These are phyloP conservation scores for Drosophila barbarae DNA, from an alignment of 2,888 invertebrate genomes.

Conservation along the genomic window DNA sequence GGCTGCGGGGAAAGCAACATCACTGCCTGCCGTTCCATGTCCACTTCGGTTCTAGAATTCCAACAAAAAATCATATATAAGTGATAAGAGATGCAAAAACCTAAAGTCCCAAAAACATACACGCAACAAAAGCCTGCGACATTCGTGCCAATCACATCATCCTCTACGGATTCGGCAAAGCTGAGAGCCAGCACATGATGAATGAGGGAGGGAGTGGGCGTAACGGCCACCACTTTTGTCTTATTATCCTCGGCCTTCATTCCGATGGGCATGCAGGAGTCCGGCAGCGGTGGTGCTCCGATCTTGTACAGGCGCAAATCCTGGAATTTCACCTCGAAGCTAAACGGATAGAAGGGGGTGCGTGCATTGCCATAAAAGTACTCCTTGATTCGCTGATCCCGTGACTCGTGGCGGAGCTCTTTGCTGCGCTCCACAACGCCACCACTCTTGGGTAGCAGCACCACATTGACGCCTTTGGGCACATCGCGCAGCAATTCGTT, in stretches of 20 bases:
- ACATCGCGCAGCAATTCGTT: constrained; percentile 96
- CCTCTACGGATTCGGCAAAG: constrained; percentile 89
- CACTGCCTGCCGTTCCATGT: constrained; percentile 90
- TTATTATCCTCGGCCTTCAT: constrained; percentile 95
- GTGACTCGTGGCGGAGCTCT: constrained; percentile 85
- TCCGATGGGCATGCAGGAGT: constrained; percentile 97
- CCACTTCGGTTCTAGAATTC: constrained; percentile 90
- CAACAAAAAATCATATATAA: not conserved
- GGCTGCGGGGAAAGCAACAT: constrained; percentile 97
- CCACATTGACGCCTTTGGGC: constrained; percentile 95
- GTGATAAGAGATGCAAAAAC: too few species aligned
- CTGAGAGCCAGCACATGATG: constrained; percentile 95
- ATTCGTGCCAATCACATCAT: constrained; percentile 92
- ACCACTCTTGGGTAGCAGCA: constrained; percentile 96
- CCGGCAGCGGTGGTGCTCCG: constrained; percentile 94
- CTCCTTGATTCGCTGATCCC: constrained; percentile 91
- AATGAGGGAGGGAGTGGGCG: constrained; percentile 87
- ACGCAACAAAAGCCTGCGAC: constrained; percentile 95
- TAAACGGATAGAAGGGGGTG: constrained; percentile 93
- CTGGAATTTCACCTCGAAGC: constrained; percentile 94
- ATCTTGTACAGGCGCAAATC: constrained; percentile 96
- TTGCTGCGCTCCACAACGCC: constrained; percentile 95
- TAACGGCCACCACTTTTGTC: constrained; percentile 91
- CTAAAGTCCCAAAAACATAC: constrained; percentile 82
- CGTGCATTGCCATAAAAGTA: constrained; percentile 94